Base-by-base conservation (phyloP, 2,113 vertebrate genomes). In the Hipposideros armiger region DNA sequence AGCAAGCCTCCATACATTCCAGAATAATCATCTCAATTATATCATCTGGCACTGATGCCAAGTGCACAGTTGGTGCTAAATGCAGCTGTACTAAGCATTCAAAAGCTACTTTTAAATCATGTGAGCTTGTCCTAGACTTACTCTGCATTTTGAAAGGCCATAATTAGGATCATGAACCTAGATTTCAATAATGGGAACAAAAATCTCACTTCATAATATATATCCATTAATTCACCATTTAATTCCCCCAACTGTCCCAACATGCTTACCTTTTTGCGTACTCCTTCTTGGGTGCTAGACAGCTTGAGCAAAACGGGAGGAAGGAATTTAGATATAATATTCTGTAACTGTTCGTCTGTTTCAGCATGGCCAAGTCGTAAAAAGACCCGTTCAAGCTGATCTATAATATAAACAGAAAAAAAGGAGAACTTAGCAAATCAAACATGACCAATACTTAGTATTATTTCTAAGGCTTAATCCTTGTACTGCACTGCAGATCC, bases 341-440 rank as follows among this genome's bases (percentile, higher is more conserved):
- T 99, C 98, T 99, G 99, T 72, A 99, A 98, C 82, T 99, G 99
- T 17, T 99, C 99, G 83, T 99, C 99, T 72, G 99, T 99, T 97
- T 99, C 99, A 96, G 99, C 99, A 98, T 99, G 99, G 98, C 99
- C 99, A 83, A 99, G 98, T 82, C 99, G 99, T 87, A 99, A 99
- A 98, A 99, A 99, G 95, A 99, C 99, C 3, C 99, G 99, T 96
- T 99, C 99, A 98, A 99, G 98, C 58, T 99, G 99, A 99, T 99
- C 99, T 99, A 97, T 72, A 97, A 93, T 93, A 96, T 16, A 96
- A 97, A 93, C 83, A 52, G 78, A 76, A 84, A 42, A 97, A 97
- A 94, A 47, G 60, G 36, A 94, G 22, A 97, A 95, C 26, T 96
- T 82, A 96, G 76, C 80, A 95, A 95, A 93, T 80, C 96, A 97